A percentile compares a stretch with the other conserved stretches of the same genome.
These are phyloP conservation scores for Drosophila virilis DNA, from an alignment of 1,140 invertebrate species.

Conservation along the genomic window DNA sequence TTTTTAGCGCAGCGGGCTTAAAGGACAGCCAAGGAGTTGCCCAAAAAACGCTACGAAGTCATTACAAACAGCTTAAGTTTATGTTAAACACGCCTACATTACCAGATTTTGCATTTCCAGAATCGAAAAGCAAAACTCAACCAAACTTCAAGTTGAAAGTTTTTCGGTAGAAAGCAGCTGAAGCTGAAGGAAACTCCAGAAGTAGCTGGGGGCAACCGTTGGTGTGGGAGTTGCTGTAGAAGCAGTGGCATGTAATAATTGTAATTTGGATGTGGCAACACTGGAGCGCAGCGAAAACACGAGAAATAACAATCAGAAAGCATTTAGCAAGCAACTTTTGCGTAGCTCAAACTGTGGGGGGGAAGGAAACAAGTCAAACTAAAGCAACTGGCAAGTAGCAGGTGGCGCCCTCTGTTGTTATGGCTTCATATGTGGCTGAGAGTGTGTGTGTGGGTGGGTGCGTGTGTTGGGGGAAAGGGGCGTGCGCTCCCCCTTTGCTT, in stretches of 20 bases:
- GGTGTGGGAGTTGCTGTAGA: slow-evolving; percentile 8
- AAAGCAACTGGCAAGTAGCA: slow-evolving; percentile 42
- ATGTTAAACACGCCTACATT: slow-evolving; percentile 79
- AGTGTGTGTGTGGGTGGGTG: slow-evolving; percentile 13
- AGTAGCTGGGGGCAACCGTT: slow-evolving; percentile 29
- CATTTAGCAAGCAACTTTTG: slow-evolving; percentile 79
- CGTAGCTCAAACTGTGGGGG: slow-evolving; percentile 31
- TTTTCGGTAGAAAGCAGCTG: slow-evolving; percentile 34
- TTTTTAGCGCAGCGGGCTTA: slow-evolving; percentile 35
- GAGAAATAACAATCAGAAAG: slow-evolving; percentile 84
- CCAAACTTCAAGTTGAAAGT: slow-evolving; percentile 39
- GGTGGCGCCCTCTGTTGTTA: slow-evolving; percentile 59
- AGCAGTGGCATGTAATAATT: slow-evolving; percentile 76
- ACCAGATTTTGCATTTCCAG: slow-evolving; percentile 72
- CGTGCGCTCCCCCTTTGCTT: neutral
- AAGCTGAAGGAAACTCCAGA: slow-evolving; percentile 51
- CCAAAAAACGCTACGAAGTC: slow-evolving; percentile 63
- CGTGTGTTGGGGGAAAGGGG: neutral
- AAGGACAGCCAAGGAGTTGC: slow-evolving; percentile 19
- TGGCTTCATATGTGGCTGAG: slow-evolving; percentile 28
- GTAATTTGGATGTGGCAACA: slow-evolving; percentile 72
- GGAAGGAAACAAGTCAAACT: neutral
- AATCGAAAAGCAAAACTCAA: slow-evolving; percentile 33
- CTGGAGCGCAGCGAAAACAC: slow-evolving; percentile 59
- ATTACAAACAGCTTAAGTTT: slow-evolving; percentile 80